Percentiles rank a stretch among this genome's conserved stretches.
Evolutionary conservation across 2,888 invertebrate species (phyloP).

Genomic region (Noctua pronuba): DNA sequence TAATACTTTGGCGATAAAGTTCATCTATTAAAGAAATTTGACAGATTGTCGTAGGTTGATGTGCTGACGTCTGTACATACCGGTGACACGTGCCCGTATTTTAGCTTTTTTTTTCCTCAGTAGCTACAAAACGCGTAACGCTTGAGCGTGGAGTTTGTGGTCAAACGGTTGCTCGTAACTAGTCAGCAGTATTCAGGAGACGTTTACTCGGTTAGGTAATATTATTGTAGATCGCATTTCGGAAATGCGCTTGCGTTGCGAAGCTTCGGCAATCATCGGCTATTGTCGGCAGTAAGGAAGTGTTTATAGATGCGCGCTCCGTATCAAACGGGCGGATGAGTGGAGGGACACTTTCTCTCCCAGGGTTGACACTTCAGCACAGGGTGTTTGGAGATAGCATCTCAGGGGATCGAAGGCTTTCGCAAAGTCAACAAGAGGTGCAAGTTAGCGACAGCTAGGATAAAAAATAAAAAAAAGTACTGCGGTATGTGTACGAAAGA

Average conservation of each 20-base stretch:
- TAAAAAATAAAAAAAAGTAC: too few species aligned
- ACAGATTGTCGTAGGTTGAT: too few species aligned
- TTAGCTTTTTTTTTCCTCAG: too few species aligned
- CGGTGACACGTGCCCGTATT: not conserved
- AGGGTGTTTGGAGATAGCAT: not conserved
- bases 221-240: constrained; percentile 48
- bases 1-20: too few species aligned
- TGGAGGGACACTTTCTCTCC: constrained; percentile 59
- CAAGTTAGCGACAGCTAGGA: not conserved
- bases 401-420: not conserved
- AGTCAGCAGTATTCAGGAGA: constrained; percentile 48
- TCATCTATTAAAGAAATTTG: too few species aligned
- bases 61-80: too few species aligned
- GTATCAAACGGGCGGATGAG: constrained; percentile 48
- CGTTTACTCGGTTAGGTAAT: constrained; percentile 54
- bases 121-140: too few species aligned
- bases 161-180: not conserved
- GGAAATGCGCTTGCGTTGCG: constrained; percentile 54
- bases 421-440: not conserved
- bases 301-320: constrained; percentile 63
- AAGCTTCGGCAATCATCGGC: constrained; percentile 46
- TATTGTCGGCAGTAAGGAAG: constrained; percentile 62
- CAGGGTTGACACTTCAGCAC: constrained; percentile 52
- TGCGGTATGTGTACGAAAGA: too few species aligned
- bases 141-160: not conserved